Conservation (phyloP, 2,888 invertebrate genomes). For the Conchocele bisecta region DNA sequence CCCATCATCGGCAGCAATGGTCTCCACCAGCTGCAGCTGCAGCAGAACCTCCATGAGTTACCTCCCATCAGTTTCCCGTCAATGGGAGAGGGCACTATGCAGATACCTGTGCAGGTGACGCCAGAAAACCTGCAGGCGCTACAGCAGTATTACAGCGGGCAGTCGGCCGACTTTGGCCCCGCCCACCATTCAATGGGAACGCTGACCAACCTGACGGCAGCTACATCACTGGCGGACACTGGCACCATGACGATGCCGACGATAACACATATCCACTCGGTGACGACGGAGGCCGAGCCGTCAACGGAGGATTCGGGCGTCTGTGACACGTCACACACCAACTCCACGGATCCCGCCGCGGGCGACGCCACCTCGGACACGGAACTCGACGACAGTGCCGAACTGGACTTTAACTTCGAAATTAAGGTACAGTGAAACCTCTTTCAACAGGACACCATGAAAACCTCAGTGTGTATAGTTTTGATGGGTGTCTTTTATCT, state of each 20-base stretch:
- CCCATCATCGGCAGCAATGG: constrained; percentile 24
- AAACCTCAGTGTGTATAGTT: no score
- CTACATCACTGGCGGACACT: constrained; percentile 15
- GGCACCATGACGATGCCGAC: constrained; percentile 1
- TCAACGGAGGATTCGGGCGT: constrained; percentile 49
- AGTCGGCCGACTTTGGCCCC: constrained; percentile 10
- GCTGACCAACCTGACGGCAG: not conserved
- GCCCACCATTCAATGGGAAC: constrained; percentile 18
- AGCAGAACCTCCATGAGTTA: constrained; percentile 48
- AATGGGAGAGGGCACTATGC: constrained; percentile 23
- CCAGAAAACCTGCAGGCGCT: constrained; percentile 45
- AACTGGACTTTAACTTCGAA: constrained; percentile 53
- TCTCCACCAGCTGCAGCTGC: constrained; percentile 29
- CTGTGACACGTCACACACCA: constrained; percentile 41
- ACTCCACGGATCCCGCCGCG: constrained; percentile 40
- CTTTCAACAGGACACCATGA: no score
- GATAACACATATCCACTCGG: constrained; percentile 11
- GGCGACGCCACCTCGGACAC: constrained; percentile 42
- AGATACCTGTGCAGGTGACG: constrained; percentile 36
- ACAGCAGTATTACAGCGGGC: constrained; percentile 35
- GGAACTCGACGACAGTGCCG: constrained; percentile 43
- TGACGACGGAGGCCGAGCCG: constrained; percentile 26
- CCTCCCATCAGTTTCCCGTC: constrained; percentile 44
- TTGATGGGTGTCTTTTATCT: no score
- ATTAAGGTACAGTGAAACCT: constrained; percentile 42